These are phyloP conservation scores for Drosophila nr. medialis DNA, from an alignment of 2,888 invertebrate genomes.

Conservation along the genomic window DNA sequence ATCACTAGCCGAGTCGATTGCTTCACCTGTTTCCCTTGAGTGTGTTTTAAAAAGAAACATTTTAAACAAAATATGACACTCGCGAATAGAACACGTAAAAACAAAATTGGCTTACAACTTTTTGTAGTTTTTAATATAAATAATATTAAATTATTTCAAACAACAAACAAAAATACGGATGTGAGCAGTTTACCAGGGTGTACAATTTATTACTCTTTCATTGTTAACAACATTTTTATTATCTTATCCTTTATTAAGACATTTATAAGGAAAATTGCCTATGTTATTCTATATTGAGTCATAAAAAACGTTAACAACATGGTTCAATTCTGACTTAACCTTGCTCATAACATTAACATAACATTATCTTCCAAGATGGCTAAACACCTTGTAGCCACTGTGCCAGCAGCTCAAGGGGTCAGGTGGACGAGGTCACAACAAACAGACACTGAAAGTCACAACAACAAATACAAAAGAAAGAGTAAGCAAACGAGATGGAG, in stretches of 20 bases:
- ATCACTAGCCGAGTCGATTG: not conserved
- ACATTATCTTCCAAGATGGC: not conserved
- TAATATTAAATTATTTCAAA: not conserved
- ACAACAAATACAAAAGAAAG: constrained; percentile 31
- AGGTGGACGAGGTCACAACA: constrained; percentile 75
- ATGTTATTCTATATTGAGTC: not conserved
- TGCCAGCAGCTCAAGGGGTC: constrained; percentile 57
- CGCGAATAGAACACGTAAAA: not conserved
- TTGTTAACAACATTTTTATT: not conserved
- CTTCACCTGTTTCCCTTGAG: too few relatives aligned
- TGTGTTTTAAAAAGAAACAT: not conserved
- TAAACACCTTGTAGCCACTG: constrained; percentile 35
- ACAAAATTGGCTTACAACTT: too few relatives aligned
- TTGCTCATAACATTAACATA: not conserved
- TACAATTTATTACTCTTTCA: not conserved
- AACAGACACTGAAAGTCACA: constrained; percentile 69
- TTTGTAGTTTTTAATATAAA: not conserved
- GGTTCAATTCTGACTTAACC: not conserved
- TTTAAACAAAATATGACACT: not conserved
- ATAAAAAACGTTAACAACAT: not conserved
- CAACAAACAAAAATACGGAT: not conserved
- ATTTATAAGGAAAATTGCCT: not conserved
- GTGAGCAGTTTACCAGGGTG: not conserved
- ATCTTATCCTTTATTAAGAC: not conserved
- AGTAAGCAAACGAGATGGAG: constrained; percentile 1